These are phyloP conservation scores for Plecturocebus donacophilus DNA, from an alignment of 2,113 vertebrate species.

Conservation along the genomic window DNA sequence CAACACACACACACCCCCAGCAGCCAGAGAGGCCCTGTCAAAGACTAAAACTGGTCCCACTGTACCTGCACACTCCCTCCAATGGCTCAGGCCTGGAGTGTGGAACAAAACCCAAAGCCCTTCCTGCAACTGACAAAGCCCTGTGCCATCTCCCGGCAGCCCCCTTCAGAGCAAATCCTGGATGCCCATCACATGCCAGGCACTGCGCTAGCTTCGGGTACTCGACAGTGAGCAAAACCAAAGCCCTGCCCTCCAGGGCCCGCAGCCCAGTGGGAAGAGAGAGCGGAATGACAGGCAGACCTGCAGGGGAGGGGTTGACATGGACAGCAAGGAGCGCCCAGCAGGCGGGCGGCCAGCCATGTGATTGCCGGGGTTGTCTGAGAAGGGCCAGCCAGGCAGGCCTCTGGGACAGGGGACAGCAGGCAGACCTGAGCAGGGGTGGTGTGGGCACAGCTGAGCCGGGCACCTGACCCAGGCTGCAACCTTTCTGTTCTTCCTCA, in stretches of 20 bases:
- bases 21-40: no score
- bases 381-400: neutral
- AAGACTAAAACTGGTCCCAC: rapidly evolving
- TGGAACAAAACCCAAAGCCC: neutral
- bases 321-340: neutral
- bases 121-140: neutral
- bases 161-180: neutral
- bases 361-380: rapidly evolving
- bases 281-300: rapidly evolving
- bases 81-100: neutral
- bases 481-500: neutral
- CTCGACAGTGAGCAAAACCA: neutral
- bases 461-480: rapidly evolving
- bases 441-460: neutral
- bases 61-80: neutral
- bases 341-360: rapidly evolving
- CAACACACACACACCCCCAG: no score
- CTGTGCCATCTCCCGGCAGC: rapidly evolving
- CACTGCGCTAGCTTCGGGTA: neutral
- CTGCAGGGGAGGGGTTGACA: neutral
- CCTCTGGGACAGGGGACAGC: neutral
- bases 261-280: neutral
- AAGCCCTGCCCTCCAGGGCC: rapidly evolving
- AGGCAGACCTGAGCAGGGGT: neutral
- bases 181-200: rapidly evolving